These are phyloP conservation scores for Diogma glabrata DNA, from an alignment of 2,888 invertebrate genomes.

Conservation along the genomic window DNA sequence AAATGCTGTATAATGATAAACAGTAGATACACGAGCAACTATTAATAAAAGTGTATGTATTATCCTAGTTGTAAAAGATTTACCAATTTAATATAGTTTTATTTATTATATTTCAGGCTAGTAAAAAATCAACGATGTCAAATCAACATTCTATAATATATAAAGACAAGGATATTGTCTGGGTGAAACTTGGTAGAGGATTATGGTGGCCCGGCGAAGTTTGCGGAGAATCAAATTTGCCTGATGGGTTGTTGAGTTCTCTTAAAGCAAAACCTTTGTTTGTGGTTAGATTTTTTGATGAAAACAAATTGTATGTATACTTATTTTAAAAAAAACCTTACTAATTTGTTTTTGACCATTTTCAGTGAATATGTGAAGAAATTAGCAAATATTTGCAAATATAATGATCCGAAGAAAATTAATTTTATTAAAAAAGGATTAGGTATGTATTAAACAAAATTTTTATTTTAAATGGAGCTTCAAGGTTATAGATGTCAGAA, in stretches of 20 bases:
- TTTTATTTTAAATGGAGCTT: background rate
- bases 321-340: constrained; percentile 7
- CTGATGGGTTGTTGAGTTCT: constrained; percentile 52
- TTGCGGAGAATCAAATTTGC: constrained; percentile 48
- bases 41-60: no score
- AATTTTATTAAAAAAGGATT: constrained; percentile 74
- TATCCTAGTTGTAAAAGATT: no score
- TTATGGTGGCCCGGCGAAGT: constrained; percentile 83
- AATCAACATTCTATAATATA: no score
- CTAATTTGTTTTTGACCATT: constrained; percentile 27
- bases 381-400: constrained; percentile 57
- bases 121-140: no score
- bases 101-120: no score
- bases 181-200: constrained; percentile 68
- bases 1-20: no score
- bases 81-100: no score
- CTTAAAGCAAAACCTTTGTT: constrained; percentile 64
- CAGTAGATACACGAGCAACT: no score
- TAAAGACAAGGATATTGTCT: constrained; percentile 66
- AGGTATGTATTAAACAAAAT: constrained; percentile 44
- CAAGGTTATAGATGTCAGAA: background rate
- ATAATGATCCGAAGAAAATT: constrained; percentile 63
- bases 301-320: constrained; percentile 64
- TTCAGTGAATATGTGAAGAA: constrained; percentile 71
- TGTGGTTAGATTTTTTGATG: constrained; percentile 75